Evolutionary conservation across 2,888 invertebrate species (phyloP).

Genomic region (Cyclophora punctaria): DNA sequence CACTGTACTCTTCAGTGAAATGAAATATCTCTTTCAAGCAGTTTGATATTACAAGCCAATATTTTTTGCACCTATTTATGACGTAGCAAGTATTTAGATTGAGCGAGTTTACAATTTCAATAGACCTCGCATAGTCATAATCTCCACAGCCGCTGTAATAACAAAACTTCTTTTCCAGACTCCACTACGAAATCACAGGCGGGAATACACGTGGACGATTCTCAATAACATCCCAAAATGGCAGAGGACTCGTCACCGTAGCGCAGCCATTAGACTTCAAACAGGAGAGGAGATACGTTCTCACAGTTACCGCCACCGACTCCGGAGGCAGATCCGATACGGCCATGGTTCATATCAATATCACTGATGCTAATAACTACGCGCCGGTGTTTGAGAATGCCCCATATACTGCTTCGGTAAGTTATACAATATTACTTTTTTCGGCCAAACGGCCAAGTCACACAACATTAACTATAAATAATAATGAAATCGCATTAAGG

Average conservation of each 20-base stretch:
- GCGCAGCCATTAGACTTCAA: constrained; percentile 95
- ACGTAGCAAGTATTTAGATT: no score
- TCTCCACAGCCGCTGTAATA: not conserved
- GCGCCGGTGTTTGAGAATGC: constrained; percentile 95
- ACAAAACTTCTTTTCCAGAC: constrained; percentile 35
- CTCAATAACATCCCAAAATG: constrained; percentile 92
- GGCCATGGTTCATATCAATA: constrained; percentile 92
- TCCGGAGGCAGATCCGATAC: constrained; percentile 91
- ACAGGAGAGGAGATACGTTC: constrained; percentile 88
- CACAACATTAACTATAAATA: no score
- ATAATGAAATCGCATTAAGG: no score
- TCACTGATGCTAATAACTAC: constrained; percentile 96
- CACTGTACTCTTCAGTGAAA: no score
- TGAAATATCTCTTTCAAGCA: no score
- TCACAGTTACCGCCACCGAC: constrained; percentile 92
- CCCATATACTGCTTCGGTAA: constrained; percentile 88
- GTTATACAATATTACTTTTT: constrained; percentile 26
- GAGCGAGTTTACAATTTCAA: no score
- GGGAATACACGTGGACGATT: constrained; percentile 91
- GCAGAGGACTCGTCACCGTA: constrained; percentile 88
- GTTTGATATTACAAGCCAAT: no score
- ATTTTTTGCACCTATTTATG: no score
- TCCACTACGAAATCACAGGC: constrained; percentile 90
- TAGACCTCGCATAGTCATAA: no score
- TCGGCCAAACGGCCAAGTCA: no score